Evolutionary conservation across 35 echinoderm and acorn worm genomes (phyloP).

Genomic region (Diadema setosum): DNA sequence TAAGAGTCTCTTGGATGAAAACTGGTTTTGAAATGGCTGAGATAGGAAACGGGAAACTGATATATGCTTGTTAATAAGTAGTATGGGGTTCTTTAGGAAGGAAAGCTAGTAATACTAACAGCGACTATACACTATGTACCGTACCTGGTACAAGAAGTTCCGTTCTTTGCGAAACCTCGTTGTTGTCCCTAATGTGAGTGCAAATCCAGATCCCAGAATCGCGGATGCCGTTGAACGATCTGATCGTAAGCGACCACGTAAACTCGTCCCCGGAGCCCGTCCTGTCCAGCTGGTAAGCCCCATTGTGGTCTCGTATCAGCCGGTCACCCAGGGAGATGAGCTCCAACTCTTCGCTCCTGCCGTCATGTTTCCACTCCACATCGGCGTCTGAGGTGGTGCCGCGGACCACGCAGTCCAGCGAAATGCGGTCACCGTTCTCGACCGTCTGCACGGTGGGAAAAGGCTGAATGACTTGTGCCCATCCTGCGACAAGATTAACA

Average conservation of each 20-base stretch:
- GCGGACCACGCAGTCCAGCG: neutral
- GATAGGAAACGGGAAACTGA: neutral
- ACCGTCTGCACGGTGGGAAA: neutral
- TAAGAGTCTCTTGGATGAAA: neutral
- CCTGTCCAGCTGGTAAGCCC: neutral
- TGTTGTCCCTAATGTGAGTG: neutral
- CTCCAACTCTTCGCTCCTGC: no score
- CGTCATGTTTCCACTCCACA: neutral
- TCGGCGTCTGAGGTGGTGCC: neutral
- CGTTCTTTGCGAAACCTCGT: neutral
- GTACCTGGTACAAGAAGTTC: neutral
- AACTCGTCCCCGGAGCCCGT: no score
- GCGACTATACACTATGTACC: neutral
- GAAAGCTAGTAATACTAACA: neutral
- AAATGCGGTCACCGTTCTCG: neutral
- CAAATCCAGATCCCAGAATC: neutral
- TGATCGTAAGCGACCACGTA: neutral
- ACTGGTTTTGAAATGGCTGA: no score
- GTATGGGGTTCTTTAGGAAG: neutral
- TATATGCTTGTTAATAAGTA: neutral
- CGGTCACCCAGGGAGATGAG: neutral
- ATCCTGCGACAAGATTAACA: no score
- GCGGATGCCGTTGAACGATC: neutral
- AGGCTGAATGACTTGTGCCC: neutral
- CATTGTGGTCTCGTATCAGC: neutral